A percentile compares a stretch with the other conserved stretches of the same genome.
Conservation (phyloP, 2,888 invertebrate genomes). For the Deilephila elpenor region DNA sequence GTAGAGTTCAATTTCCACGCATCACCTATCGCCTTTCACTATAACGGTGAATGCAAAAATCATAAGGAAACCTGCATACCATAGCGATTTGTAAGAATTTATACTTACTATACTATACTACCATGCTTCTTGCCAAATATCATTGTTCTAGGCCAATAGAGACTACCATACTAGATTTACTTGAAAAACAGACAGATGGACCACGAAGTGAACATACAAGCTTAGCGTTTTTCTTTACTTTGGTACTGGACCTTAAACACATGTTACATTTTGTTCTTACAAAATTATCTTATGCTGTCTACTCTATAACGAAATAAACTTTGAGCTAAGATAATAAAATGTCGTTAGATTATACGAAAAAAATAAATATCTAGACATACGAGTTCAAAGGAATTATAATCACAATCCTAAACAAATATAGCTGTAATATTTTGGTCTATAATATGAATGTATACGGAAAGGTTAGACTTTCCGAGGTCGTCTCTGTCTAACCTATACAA, state of each 20-base stretch:
- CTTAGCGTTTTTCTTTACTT: no score
- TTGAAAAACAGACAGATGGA: no score
- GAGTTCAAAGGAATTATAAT: constrained; percentile 18
- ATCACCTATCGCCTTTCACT: no score
- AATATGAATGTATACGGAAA: background rate
- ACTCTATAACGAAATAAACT: background rate
- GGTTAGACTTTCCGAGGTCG: background rate
- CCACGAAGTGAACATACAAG: no score
- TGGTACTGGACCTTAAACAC: background rate
- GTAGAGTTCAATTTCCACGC: no score
- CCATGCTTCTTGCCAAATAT: no score
- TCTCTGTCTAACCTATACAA: background rate
- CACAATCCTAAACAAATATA: constrained; percentile 32
- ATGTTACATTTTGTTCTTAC: background rate
- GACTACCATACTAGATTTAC: no score
- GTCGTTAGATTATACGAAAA: background rate
- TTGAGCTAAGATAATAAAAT: background rate
- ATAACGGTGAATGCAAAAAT: no score
- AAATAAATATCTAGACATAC: background rate
- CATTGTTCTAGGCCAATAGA: no score
- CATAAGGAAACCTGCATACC: no score
- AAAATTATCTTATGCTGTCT: background rate
- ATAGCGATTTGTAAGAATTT: no score
- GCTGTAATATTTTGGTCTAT: background rate
- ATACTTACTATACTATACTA: no score